These are phyloP conservation scores for Pomatorhinus ruficollis DNA, from an alignment of 2,113 vertebrate genomes.

Conservation along the genomic window DNA sequence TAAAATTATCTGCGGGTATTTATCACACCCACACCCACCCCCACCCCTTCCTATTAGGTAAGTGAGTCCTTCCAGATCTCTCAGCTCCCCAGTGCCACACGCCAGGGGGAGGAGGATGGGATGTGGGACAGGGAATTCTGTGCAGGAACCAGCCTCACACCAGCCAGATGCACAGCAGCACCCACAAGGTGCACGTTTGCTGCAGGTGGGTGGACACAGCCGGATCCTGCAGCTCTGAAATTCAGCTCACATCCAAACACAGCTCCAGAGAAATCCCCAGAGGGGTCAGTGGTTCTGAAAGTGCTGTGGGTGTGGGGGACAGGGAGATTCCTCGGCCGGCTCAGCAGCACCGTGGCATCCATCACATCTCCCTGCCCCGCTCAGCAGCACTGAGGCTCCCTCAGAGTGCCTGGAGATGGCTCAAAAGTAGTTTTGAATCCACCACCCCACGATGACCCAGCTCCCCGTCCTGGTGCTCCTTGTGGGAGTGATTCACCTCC, in stretches of 20 bases:
- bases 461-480: background rate
- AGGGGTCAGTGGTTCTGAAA: background rate
- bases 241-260: background rate
- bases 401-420: background rate
- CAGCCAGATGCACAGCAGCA: background rate
- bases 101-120: background rate
- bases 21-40: constrained; percentile 52
- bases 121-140: background rate
- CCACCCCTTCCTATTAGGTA: constrained; percentile 58
- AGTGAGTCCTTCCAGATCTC: background rate
- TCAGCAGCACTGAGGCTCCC: background rate
- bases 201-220: rapidly evolving
- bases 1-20: constrained; percentile 42
- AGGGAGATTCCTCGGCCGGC: background rate
- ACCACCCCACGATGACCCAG: rapidly evolving
- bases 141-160: background rate
- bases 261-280: background rate
- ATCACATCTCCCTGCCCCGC: background rate
- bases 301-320: background rate
- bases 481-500: background rate
- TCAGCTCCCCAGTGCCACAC: background rate
- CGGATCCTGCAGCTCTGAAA: background rate
- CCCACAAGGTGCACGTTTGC: rapidly evolving
- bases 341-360: rapidly evolving
- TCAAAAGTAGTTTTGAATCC: background rate